Base-by-base conservation (phyloP, 2,888 invertebrate genomes). In the Sarcophaga subvicina region DNA sequence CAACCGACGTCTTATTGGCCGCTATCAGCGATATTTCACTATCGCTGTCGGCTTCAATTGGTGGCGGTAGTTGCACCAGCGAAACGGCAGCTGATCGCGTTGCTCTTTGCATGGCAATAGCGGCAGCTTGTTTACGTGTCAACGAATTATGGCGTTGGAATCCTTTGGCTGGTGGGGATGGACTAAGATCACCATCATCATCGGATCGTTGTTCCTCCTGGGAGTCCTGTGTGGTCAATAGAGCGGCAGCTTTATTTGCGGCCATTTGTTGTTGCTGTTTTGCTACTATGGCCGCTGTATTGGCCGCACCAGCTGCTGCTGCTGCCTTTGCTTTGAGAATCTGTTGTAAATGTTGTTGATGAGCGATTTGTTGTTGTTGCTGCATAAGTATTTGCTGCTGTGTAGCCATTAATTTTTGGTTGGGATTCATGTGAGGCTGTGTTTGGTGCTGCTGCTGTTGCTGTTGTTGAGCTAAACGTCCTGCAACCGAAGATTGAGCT, bases 31-130 rank as follows among this genome's bases (percentile, higher is more conserved):
- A 86, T 84, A 94, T 94, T 88, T 95, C 95, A 80, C 95, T 95
- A 92, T 97, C 97, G 81, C 96, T 95, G 88, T 96, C 95, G 60
- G 95, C 94, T 91, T 96, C 96, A 85, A 96, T 94, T 20, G 98
- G 97, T 14, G 97, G 97, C 72, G 97, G 97, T 80, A 98, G 94
- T 91, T 96, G 96, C 14, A 97, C 96, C 85, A 97, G 94, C 75
- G 97, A 96, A 54, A 96, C 97, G 10, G 96, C 96, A 89, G 95
- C 96, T 78, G 89, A 90, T 87, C 96, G 94, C 17, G 95, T 95
- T 27, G 93, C 92, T 4, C 95, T 94, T 54, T 95, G 94, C 92
- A 95, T 92, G 88, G 95, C 92, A 80, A 95, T 95, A 2, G 95
- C 95, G 2, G 95, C 94, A 20, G 95, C 95, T 54, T 95, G 94